Evolutionary conservation across 1,140 invertebrate genomes (phyloP).

Genomic region (Zaprionus davidi): DNA sequence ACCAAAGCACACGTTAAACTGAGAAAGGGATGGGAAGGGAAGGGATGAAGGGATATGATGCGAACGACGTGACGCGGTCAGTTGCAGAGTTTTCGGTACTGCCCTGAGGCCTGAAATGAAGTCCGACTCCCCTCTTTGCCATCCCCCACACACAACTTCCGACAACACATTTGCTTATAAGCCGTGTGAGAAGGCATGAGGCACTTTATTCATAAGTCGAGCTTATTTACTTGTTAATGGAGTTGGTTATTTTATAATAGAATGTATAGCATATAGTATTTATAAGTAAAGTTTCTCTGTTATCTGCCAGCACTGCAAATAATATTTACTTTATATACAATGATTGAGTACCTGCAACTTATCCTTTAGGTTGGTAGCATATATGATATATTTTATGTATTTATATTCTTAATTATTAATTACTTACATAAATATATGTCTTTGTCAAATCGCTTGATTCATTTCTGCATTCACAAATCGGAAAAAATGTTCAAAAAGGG

Average conservation of each 20-base stretch:
- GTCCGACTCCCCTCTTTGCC: not conserved
- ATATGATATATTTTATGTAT: too few species aligned
- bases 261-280: too few species aligned
- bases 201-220: not conserved
- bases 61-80: constrained; percentile 52
- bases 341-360: too few species aligned
- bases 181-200: not conserved
- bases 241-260: too few species aligned
- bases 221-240: not conserved
- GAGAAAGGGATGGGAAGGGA: constrained; percentile 13
- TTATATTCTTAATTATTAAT: too few species aligned
- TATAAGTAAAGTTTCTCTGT: too few species aligned
- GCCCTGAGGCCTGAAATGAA: constrained; percentile 48
- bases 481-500: not conserved
- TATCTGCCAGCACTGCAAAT: too few species aligned
- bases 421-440: too few species aligned
- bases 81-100: constrained; percentile 49
- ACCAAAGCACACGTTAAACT: constrained; percentile 83
- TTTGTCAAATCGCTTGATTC: too few species aligned
- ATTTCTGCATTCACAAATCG: too few species aligned
- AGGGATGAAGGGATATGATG: constrained; percentile 6
- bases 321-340: too few species aligned
- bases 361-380: too few species aligned
- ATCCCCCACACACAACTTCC: constrained; percentile 14
- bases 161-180: constrained; percentile 49